Percentiles rank a stretch among this genome's conserved stretches.
phyloP scores from a whole-genome alignment of 2,888 invertebrate genomes.

The Noctuana brunneofusca region DNA sequence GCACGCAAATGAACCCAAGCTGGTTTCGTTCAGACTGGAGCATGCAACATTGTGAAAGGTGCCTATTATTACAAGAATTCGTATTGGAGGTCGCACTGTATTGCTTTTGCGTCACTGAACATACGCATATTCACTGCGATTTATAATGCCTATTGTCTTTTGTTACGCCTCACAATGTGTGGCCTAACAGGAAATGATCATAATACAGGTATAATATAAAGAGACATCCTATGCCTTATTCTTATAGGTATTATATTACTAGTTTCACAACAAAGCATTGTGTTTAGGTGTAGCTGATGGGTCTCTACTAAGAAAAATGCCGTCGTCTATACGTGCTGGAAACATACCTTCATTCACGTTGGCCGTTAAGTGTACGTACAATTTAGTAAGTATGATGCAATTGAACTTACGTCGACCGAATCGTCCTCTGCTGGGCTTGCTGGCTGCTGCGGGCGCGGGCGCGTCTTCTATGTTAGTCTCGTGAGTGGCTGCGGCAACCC shows the following conservation, averaged over 20 bases:
- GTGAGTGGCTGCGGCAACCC: slow-evolving; percentile 61
- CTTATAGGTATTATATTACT: too few relatives aligned
- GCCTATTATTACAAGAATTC: slow-evolving; percentile 33
- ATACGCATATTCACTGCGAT: slow-evolving; percentile 29
- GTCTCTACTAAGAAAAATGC: too few relatives aligned
- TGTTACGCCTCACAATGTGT: slow-evolving; percentile 9
- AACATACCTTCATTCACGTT: too few relatives aligned
- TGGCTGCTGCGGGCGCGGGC: slow-evolving; percentile 50
- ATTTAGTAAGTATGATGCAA: too few relatives aligned
- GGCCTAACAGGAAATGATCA: background rate
- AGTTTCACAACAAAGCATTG: too few relatives aligned
- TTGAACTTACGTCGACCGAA: slow-evolving; percentile 71
- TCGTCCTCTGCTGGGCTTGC: slow-evolving; percentile 66
- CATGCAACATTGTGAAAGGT: slow-evolving; percentile 31
- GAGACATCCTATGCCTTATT: too few relatives aligned
- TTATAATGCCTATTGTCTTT: slow-evolving; percentile 27
- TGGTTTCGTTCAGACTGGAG: slow-evolving; percentile 24
- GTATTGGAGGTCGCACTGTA: slow-evolving; percentile 30
- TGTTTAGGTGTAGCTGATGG: too few relatives aligned
- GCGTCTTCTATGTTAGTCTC: slow-evolving; percentile 65
- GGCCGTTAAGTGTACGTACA: too few relatives aligned
- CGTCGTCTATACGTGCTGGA: too few relatives aligned
- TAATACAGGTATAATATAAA: too few relatives aligned
- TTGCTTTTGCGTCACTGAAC: slow-evolving; percentile 28
- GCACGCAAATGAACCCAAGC: slow-evolving; percentile 8